These are phyloP conservation scores for Tricholaema leucomelas DNA, from an alignment of 2,113 vertebrate species.

Conservation along the genomic window DNA sequence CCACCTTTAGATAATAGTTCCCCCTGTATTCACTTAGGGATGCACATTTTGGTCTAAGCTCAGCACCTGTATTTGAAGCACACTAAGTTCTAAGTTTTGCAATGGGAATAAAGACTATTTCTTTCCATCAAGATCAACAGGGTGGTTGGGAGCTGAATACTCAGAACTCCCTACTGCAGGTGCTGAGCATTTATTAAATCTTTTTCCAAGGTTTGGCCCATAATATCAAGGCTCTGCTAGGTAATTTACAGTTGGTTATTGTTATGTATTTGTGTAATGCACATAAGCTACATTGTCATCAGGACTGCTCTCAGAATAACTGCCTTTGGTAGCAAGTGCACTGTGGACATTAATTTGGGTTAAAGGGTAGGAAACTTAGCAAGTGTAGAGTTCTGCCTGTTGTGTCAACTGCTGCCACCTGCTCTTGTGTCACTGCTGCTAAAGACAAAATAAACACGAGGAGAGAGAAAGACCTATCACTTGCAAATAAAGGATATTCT, in stretches of 20 bases:
- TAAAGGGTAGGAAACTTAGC: background rate
- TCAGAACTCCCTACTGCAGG: background rate
- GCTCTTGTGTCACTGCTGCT: background rate
- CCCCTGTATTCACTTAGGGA: background rate
- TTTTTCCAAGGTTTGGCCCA: background rate
- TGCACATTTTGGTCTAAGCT: background rate
- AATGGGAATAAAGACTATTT: background rate
- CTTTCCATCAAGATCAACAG: background rate
- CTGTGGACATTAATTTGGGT: background rate
- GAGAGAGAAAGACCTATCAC: background rate
- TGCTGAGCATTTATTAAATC: background rate
- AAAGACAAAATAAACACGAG: background rate
- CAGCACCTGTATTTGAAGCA: background rate
- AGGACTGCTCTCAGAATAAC: background rate
- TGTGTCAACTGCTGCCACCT: background rate
- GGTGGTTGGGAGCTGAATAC: background rate
- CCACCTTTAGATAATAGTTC: background rate
- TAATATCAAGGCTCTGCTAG: background rate
- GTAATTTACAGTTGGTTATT: background rate
- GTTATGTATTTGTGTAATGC: background rate
- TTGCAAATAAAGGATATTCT: background rate
- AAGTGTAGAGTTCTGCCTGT: background rate
- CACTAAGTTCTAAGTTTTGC: background rate
- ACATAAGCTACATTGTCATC: background rate
- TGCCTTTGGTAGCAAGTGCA: background rate